Evolutionary conservation across 2,797 vertebrate species (phyloP), one percentile per base, ranked within the genome.

Genomic region (Pelobates cultripes): DNA sequence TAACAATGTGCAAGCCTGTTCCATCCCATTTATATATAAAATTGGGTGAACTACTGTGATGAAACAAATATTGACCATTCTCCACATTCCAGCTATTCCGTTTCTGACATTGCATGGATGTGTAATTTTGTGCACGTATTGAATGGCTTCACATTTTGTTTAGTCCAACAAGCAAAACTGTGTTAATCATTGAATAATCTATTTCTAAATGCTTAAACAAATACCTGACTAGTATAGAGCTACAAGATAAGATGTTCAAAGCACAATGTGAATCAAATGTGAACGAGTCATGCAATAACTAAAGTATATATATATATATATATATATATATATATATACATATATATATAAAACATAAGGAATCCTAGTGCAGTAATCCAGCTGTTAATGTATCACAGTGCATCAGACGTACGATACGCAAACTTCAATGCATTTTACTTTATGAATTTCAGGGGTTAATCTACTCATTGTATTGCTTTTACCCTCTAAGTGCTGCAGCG

Each of bases 381-480:
- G 47, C 5, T 10, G 47, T 10, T 51, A 6, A 51, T 10, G 47
- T 10, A 12, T 4, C 55, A 57, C 55, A 57, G 55, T 14, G 55
- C 55, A 1, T 57, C 13, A 51, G 5, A 10, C 5, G 47, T 51
- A 51, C 47, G 10, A 10, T 10, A 51, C 10, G 47, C 47, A 6
- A 57, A 57, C 14, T 12, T 4, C 14, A 57, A 57, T 12, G 55
- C 14, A 43, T 8, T 14, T 71, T 57, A 43, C 9, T 42, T 9
- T 2, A 61, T 66, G 15, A 14, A 67, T n/a, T n/a, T 47, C 4
- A 28, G 45, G 63, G 43, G 75, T 73, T 77, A 73, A 71, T n/a
- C 4, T 43, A 8, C 10, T 40, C 12, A 17, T 60, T 13, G 53
- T 60, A 66, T 64, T 60, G 9, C 17, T 6, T 17, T 57, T 51